Base-by-base conservation (phyloP, 2,888 invertebrate genomes). In the Ophion costatus region DNA sequence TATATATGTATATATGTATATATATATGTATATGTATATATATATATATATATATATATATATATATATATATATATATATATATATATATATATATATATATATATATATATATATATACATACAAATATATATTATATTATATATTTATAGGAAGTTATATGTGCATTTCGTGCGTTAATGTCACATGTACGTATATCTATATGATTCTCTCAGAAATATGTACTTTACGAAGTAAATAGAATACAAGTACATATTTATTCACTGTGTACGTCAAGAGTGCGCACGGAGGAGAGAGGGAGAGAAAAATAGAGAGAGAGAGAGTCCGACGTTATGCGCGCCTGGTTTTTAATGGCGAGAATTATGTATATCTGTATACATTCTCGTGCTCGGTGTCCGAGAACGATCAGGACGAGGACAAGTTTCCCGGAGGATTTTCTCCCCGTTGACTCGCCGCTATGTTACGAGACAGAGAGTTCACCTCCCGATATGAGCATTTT, bases 141-240 rank as follows among this genome's bases (percentile, higher is more conserved):
- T 69, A 22, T 74, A 38, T 63, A 63, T 67, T 17, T 29, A 51
- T 71, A 29, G 45, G 11, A 7, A 33, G 9, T 22, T 29, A 56
- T 29, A 38, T 9, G 57, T 63, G 61, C 71, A 29, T 79, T 22
- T 67, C 45, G 51, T 82, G 61, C 61, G 57, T 82, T 61, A 73
- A 80, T 80, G 73, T 51, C 57, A 64, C 71, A 71, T 14, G 1
- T 82, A 70, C 67, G 70, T 80, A 70, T 74, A 45, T 63, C 61
- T 74, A 63, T 76, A 80, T 57, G 66, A 64, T 56, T 45, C 14
- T 45, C 11, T 45, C 45, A 79, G 45, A 71, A n/a, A 64, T 56
- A 64, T 71, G 20, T 11, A 80, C 24, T 71, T 63, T 69, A 74
- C 56, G 24, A 51, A 63, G 66, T 77, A 22, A 14, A 38, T 24